phyloP scores from a whole-genome alignment of 2,797 vertebrate genomes.

The Oreortyx pictus region DNA sequence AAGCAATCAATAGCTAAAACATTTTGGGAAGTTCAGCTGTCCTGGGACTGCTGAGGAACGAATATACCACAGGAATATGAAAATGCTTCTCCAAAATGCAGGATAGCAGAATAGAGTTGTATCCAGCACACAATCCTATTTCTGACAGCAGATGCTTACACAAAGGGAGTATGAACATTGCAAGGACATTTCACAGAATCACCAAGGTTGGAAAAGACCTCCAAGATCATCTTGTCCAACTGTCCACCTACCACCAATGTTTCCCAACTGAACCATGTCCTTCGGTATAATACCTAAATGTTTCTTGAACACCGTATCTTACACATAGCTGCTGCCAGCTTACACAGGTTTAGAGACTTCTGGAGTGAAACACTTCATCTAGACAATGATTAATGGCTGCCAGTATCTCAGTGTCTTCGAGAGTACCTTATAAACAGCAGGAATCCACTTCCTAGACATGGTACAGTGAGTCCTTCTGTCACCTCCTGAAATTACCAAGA shows the following conservation, averaged over 20 bases:
- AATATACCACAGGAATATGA: background rate
- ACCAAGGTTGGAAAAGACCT: no score
- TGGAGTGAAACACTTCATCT: background rate
- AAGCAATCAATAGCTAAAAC: background rate
- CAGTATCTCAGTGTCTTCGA: background rate
- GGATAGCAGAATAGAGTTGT: background rate
- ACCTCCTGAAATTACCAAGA: background rate
- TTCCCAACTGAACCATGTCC: no score
- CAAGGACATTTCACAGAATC: background rate
- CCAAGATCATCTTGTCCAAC: no score
- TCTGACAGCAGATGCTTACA: background rate
- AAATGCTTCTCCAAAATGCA: background rate
- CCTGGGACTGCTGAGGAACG: background rate
- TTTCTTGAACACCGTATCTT: no score
- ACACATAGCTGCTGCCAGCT: background rate
- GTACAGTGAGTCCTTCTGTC: background rate
- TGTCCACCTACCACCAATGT: no score
- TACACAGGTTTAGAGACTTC: background rate
- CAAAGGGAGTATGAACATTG: background rate
- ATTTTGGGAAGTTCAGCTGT: background rate
- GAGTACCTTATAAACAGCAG: background rate
- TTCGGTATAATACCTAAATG: no score
- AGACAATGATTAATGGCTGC: background rate
- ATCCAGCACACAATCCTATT: background rate
- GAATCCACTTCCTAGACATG: background rate